A percentile compares a stretch with the other conserved stretches of the same genome.
Conservation (phyloP, 2,888 invertebrate genomes). For the Conistra vaccinii region DNA sequence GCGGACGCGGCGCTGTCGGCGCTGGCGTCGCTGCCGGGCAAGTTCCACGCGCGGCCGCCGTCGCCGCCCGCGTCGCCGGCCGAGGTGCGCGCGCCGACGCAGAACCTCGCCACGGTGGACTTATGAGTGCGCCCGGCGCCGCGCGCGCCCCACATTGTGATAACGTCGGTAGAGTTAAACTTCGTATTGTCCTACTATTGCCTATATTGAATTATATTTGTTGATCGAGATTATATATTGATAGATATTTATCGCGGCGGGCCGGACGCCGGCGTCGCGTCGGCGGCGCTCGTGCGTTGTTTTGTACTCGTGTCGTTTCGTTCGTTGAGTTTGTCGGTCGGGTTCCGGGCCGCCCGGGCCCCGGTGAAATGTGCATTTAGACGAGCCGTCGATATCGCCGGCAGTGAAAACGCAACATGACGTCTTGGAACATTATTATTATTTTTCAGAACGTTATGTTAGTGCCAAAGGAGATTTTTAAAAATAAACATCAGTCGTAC, state of each 20-base stretch:
- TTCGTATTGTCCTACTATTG: conserved; percentile 85
- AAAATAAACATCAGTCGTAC: conserved; percentile 48
- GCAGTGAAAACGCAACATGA: conserved; percentile 81
- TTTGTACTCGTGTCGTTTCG: conserved; percentile 72
- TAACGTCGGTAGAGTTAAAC: conserved; percentile 84
- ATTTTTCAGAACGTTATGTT: conserved; percentile 72
- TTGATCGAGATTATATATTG: conserved; percentile 87
- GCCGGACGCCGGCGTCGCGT: conserved; percentile 82
- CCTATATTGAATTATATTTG: conserved; percentile 87
- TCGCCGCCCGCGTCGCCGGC: conserved; percentile 85
- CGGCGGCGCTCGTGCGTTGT: conserved; percentile 71
- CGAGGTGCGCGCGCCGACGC: conserved; percentile 91
- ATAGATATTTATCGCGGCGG: conserved; percentile 87
- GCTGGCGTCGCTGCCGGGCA: conserved; percentile 90
- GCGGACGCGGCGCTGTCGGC: conserved; percentile 94
- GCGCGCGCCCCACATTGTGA: conserved; percentile 82
- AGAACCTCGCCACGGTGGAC: conserved; percentile 94
- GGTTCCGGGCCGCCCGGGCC: conserved; percentile 74
- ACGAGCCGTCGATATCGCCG: conserved; percentile 77
- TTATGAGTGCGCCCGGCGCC: conserved; percentile 84
- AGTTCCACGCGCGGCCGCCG: conserved; percentile 94
- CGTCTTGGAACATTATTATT: conserved; percentile 64
- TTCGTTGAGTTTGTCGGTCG: conserved; percentile 78
- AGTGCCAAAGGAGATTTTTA: conserved; percentile 77
- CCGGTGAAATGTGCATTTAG: conserved; percentile 61